Evolutionary conservation across 2,797 vertebrate genomes (phyloP), one percentile per base, ranked within the genome.

Genomic region (Enteromius viviparus): DNA sequence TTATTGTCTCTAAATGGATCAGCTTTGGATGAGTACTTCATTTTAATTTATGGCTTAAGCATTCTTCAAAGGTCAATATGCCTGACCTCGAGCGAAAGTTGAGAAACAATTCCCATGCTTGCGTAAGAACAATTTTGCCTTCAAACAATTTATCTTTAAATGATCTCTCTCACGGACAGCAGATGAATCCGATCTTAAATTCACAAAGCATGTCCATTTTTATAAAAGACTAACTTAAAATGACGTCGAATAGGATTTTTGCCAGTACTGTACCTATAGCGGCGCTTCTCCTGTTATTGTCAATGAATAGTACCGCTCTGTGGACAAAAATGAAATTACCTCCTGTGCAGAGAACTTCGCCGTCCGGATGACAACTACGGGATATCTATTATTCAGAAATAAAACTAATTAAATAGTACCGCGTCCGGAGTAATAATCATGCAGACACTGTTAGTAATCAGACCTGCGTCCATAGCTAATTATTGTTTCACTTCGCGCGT

Each of bases 41-140:
- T 95, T 96, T 95, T 95, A 96, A 98, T 98, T 97, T 97, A 98
- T 96, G 95, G 93, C 95, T 96, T 95, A 93, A 95, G 96, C 96
- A 97, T 99, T 98, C 96, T 97, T 97, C 92, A 94, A 93, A 95
- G 96, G 96, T 97, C 96, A 96, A 94, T 96, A 96, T 95, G 94
- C 95, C 93, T 97, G 96, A 97, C 96, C 97, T 93, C 95, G 88
- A 91, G 94, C 91, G 92, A 96, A 96, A 96, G 95, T 96, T 95
- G 91, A 94, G 94, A 94, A 91, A 91, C 87, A 89, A 94, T 95
- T 96, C 95, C 94, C 93, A 93, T 92, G 95, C 90, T 90, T 15
- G 86, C 86, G 81, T 62, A 85, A 83, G 60, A 82, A 32, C 26
- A 60, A 80, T 62, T 58, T 83, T 5, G 14, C 19, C 8, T 40